phyloP scores from a whole-genome alignment of 1,140 invertebrate species.

The Bathynomus jamesi region DNA sequence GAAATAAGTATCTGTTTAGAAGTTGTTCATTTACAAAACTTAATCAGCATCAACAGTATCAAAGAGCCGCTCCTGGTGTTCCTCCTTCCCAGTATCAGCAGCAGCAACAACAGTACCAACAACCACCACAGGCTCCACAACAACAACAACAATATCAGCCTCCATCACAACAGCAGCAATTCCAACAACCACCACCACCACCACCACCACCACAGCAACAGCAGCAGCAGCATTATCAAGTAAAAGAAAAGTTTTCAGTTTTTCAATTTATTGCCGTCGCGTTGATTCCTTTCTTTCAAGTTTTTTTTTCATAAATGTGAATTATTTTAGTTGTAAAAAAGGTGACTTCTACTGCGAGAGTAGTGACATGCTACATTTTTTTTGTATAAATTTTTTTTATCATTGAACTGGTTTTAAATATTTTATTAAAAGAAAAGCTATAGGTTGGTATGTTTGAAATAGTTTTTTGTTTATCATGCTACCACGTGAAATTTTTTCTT shows the following conservation, averaged over 20 bases:
- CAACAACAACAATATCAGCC: slow-evolving; percentile 40
- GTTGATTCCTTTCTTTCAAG: background rate
- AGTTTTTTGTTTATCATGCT: no score
- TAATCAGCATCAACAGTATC: slow-evolving; percentile 18
- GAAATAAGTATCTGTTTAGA: no score
- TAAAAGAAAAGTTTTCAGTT: slow-evolving; percentile 1
- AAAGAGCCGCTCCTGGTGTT: slow-evolving; percentile 14
- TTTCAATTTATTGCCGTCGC: slow-evolving; percentile 1
- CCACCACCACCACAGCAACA: no score
- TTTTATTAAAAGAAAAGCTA: no score
- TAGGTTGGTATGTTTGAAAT: no score
- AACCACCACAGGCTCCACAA: slow-evolving; percentile 16
- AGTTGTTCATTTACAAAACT: no score
- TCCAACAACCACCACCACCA: no score
- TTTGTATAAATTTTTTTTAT: background rate
- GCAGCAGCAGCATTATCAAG: slow-evolving; percentile 28
- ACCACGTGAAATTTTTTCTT: no score
- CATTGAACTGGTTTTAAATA: no score
- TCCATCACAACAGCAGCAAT: slow-evolving; percentile 41
- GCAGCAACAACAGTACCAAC: slow-evolving; percentile 30
- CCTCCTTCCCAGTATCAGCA: slow-evolving; percentile 35
- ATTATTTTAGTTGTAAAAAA: slow-evolving; percentile 36
- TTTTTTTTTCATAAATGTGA: slow-evolving; percentile 11
- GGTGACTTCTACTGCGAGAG: background rate
- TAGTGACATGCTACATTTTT: background rate